These are phyloP conservation scores for Emydura subglobosa DNA, from an alignment of 2,113 vertebrate species.

Conservation along the genomic window DNA sequence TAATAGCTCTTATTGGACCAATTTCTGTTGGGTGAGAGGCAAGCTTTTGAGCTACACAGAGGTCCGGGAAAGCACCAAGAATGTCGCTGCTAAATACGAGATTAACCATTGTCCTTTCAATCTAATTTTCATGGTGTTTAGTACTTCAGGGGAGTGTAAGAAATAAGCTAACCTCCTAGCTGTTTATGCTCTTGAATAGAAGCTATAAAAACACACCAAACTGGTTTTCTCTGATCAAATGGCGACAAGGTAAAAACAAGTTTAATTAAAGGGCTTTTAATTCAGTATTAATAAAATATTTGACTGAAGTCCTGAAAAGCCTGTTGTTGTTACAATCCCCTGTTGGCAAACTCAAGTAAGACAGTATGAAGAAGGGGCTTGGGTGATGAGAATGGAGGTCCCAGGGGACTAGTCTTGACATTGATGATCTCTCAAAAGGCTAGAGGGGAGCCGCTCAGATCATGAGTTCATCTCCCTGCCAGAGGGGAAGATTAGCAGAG, in stretches of 20 bases:
- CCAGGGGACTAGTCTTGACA: not conserved
- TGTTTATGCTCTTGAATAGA: not conserved
- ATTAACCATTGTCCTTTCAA: not conserved
- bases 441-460: no score
- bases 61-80: not conserved
- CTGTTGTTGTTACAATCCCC: not conserved
- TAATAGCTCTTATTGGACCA: not conserved
- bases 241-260: not conserved
- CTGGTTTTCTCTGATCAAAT: not conserved
- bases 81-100: not conserved
- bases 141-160: not conserved
- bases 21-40: not conserved
- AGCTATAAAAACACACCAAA: not conserved
- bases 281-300: not conserved
- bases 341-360: not conserved
- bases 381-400: not conserved
- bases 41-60: not conserved
- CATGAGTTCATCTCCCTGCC: no score
- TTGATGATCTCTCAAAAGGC: no score
- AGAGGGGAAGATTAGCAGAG: no score
- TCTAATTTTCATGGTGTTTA: not conserved
- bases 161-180: not conserved
- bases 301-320: not conserved
- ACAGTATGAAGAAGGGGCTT: not conserved
- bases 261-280: not conserved